phyloP scores from a whole-genome alignment of 2,797 vertebrate genomes.

The Esox lucius region DNA sequence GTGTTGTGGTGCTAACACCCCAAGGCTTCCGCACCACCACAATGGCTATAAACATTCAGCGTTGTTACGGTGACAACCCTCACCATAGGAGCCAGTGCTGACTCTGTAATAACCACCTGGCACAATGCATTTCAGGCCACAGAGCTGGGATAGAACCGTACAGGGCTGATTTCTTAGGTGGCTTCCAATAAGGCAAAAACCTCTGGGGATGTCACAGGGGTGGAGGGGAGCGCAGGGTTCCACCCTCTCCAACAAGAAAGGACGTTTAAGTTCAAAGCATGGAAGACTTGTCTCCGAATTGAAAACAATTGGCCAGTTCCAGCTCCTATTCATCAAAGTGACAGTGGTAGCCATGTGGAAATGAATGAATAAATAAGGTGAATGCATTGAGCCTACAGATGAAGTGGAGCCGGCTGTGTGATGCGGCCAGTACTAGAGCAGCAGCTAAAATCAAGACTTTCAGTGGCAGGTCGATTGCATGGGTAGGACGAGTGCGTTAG shows the following conservation, averaged over 20 bases:
- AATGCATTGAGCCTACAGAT: constrained; percentile 65
- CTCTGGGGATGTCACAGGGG: background rate
- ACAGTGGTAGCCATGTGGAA: constrained; percentile 69
- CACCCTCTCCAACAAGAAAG: constrained; percentile 39
- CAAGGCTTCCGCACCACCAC: background rate
- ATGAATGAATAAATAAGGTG: constrained; percentile 73
- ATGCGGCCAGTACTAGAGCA: constrained; percentile 28
- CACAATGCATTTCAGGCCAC: constrained; percentile 24
- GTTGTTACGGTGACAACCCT: constrained; percentile 3
- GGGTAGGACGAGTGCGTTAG: constrained; percentile 31
- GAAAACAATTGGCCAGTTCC: constrained; percentile 70
- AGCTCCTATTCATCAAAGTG: constrained; percentile 75
- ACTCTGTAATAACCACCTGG: constrained; percentile 36
- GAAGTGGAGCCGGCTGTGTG: constrained; percentile 57
- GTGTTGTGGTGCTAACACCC: background rate
- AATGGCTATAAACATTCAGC: constrained; percentile 8
- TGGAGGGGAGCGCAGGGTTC: background rate
- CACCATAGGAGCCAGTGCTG: constrained; percentile 22
- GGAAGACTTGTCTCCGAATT: constrained; percentile 64
- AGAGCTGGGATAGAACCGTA: constrained; percentile 30
- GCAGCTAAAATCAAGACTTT: constrained; percentile 44
- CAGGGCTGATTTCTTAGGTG: constrained; percentile 40
- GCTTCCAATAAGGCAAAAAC: constrained; percentile 38
- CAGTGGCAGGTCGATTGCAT: constrained; percentile 23
- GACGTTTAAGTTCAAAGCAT: constrained; percentile 66